Evolutionary conservation across 2,888 invertebrate genomes (phyloP).

Genomic region (Agrotis segetum): DNA sequence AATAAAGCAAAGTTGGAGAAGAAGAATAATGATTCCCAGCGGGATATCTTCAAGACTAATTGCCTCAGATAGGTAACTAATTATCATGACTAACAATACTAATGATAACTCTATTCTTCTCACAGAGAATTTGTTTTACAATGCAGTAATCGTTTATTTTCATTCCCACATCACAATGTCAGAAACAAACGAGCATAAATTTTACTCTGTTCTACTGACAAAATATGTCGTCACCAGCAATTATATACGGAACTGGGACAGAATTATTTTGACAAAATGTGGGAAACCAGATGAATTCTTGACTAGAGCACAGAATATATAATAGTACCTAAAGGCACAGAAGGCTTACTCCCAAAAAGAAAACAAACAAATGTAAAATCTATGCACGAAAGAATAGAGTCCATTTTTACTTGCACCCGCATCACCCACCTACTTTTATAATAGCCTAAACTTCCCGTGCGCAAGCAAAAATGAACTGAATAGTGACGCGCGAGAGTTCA

Average conservation of each 20-base stretch:
- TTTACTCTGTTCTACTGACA: slow-evolving; percentile 29
- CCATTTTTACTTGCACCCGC: too few species aligned
- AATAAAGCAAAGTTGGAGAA: not conserved
- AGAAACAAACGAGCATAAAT: slow-evolving; percentile 48
- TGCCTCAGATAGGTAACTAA: not conserved
- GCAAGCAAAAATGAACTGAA: too few species aligned
- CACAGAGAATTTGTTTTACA: slow-evolving; percentile 1
- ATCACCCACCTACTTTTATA: too few species aligned
- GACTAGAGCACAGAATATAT: too few species aligned
- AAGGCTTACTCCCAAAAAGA: too few species aligned
- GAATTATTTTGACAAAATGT: slow-evolving; percentile 35
- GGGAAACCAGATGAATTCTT: slow-evolving; percentile 1
- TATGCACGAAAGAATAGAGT: too few species aligned
- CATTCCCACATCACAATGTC: slow-evolving; percentile 37
- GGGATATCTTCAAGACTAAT: slow-evolving; percentile 1
- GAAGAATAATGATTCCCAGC: not conserved
- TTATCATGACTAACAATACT: not conserved
- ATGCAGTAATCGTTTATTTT: slow-evolving; percentile 38
- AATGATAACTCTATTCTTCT: not conserved
- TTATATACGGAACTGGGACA: slow-evolving; percentile 9
- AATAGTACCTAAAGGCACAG: too few species aligned
- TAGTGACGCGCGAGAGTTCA: too few species aligned
- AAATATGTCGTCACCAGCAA: slow-evolving; percentile 38
- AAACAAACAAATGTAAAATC: too few species aligned
- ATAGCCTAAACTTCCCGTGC: too few species aligned